Base-by-base conservation (phyloP, 2,888 invertebrate genomes). In the Glaucopsyche alexis region DNA sequence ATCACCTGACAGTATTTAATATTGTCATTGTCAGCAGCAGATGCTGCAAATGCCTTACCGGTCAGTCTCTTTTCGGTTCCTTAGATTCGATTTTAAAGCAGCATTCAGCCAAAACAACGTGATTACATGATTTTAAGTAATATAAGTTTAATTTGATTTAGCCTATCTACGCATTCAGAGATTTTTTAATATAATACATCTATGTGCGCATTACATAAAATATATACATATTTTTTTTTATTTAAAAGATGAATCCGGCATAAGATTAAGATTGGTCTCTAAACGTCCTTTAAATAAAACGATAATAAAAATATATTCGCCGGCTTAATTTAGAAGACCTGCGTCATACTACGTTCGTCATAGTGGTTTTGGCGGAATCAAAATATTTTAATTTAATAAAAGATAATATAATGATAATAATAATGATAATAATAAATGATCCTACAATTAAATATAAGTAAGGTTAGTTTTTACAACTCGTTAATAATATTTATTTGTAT, bases 271-370 rank as follows among this genome's bases (percentile, higher is more conserved):
- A 50, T 67, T 38, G 11, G 49, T 38, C 55, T 16, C 29, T 29
- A 60, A 71, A 42, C 52, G 19, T 72, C 74, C 40, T 76, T 77
- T 75, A 74, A 75, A 74, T 72, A 74, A 74, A 76, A 75, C 74
- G 60, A 73, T 76, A 76, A 75, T 75, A 76, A 75, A 75, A 74
- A 74, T 74, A 76, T 74, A 71, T 72, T 71, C 72, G 52, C 65
- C 71, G 49, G 66, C 75, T 76, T 67, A 74, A 74, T 75, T 78
- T 75, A 78, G 73, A 70, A 72, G 74, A 73, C 74, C 72, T 78
- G 73, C 78, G 79, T 79, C 77, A 77, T 74, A 69, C 75, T 73
- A 72, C 75, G 73, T 77, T 72, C 72, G 75, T 78, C 74, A 78
- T 74, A 74, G 66, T 8, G 47, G 65, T 47, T 29, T 49, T 50